Evolutionary conservation across 53 echinoderm and acorn worm genomes (phyloP), one percentile per base, ranked within the genome.

Genomic region (Echinarachnius parma): DNA sequence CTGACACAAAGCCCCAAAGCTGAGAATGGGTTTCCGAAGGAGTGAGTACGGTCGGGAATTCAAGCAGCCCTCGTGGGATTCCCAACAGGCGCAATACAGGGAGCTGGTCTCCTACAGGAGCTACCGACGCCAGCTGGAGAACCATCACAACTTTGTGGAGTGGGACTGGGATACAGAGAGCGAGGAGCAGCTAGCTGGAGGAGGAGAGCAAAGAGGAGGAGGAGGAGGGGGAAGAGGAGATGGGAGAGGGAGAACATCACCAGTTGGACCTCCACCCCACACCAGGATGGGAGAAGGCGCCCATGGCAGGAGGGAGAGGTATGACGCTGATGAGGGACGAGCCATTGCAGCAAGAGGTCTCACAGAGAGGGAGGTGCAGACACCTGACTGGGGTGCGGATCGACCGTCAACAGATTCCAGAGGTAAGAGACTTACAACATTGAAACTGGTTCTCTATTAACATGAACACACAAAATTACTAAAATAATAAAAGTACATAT

Each of bases 141-240:
- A 89, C 52, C 82, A 80, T 32, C 93, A 93, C 82, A 63, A 86
- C 59, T 75, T 89, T 52, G 42, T 89, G 25, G 80, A 86, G 25
- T 93, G 93, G 93, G 92, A 92, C 61, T 92, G 88, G 88, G 93
- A 93, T 39, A 89, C 89, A 34, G 86, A 80, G 31, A 71, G 71
- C 16, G 82, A 88, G 34, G 75, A 62, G 29, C 76, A 60, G 33
- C 36, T 9, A 15, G 50, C 15, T 5, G 54, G 60, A 53, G 21
- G 30, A 29, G 20, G 30, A 26, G 21, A 57, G 32, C 11, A 55
- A 18, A 10, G 18, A 3, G 28, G 0, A 27, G 5, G 20, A 28
- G 10, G 45, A 10, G 10, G 4, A 14, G 9, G 16, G 28, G 9
- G 5, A 33, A 37, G 72, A 68, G 20, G 59, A 36, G 14, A 61